Percentiles rank a stretch among this genome's conserved stretches.
phyloP scores from a whole-genome alignment of 2,888 invertebrate species.

The Eudemis profundana region DNA sequence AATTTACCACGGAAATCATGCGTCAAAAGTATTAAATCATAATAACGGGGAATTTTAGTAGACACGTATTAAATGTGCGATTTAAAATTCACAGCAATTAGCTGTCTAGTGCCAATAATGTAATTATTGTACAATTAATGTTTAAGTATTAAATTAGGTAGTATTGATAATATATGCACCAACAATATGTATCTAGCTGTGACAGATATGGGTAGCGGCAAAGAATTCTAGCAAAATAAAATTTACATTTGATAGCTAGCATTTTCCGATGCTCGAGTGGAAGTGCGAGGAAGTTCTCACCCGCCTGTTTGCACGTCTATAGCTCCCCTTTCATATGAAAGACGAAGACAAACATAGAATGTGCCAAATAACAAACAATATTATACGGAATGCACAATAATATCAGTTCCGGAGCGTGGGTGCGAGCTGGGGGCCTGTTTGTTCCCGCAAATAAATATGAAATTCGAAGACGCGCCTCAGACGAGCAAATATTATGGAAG shows the following conservation, averaged over 20 bases:
- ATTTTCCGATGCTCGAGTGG: conserved; percentile 73
- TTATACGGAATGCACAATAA: conserved; percentile 86
- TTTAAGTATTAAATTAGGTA: no score
- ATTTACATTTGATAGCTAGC: conserved; percentile 72
- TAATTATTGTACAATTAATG: no score
- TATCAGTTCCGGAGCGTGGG: conserved; percentile 83
- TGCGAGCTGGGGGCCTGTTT: conserved; percentile 68
- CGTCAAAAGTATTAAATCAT: no score
- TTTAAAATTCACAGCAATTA: neutral
- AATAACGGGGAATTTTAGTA: no score
- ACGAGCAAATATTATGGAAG: conserved; percentile 81
- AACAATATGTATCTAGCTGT: neutral
- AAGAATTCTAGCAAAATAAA: conserved; percentile 56
- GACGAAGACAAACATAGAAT: conserved; percentile 84
- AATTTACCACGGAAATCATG: no score
- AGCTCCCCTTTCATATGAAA: conserved; percentile 84
- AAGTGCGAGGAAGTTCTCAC: conserved; percentile 72
- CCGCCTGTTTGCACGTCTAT: conserved; percentile 79
- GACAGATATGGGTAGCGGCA: neutral
- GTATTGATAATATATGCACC: neutral
- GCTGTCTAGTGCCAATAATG: neutral
- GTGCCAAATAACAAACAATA: conserved; percentile 86
- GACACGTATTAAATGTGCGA: no score
- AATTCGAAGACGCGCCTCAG: conserved; percentile 81
- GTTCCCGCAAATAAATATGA: conserved; percentile 84